Base-by-base conservation (phyloP, 2,888 invertebrate species). In the Nemapogon koenigi region DNA sequence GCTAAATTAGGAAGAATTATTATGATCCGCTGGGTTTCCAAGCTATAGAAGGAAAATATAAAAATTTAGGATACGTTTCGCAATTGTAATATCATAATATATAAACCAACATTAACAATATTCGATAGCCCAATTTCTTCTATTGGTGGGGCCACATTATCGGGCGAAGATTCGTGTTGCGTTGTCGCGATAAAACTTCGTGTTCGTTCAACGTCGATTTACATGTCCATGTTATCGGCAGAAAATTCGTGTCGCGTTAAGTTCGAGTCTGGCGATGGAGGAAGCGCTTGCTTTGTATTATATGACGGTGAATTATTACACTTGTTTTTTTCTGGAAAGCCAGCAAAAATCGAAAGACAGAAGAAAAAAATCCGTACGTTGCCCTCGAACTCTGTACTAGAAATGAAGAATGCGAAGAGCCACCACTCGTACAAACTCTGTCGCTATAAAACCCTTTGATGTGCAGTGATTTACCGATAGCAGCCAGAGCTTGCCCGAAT, bases 371-470 rank as follows among this genome's bases (percentile, higher is more conserved):
- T 8, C 6, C 28, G 28, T n/a, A 13, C n/a, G n/a, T 11, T 4
- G 4, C 28, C 11, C 28, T 27, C 28, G 28, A n/a, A n/a, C 11
- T 27, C n/a, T n/a, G 28, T n/a, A 27, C 4, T 27, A 4, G n/a
- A 31, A n/a, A 7, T 18, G n/a, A 35, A 18, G 18, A 7, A 15
- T 14, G 22, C 7, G 22, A 35, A 32, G 15, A 32, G 26, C 31
- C 22, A 31, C 37, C 37, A 40, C 14, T 18, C 28, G 19, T 18
- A 26, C 27, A 32, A 40, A 32, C 29, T 40, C 31, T 35, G 28
- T 40, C 37, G 26, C 37, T 14, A 40, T 17, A 35, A 40, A 40
- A 36, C 25, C 35, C 35, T 35, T 40, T 36, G 35, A 35, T 40
- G 19, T 35, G 35, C 29, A 13, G 27, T 11, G 17, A 16, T 35